Base-by-base conservation (phyloP, 2,797 vertebrate species). In the Apogon talboti region DNA sequence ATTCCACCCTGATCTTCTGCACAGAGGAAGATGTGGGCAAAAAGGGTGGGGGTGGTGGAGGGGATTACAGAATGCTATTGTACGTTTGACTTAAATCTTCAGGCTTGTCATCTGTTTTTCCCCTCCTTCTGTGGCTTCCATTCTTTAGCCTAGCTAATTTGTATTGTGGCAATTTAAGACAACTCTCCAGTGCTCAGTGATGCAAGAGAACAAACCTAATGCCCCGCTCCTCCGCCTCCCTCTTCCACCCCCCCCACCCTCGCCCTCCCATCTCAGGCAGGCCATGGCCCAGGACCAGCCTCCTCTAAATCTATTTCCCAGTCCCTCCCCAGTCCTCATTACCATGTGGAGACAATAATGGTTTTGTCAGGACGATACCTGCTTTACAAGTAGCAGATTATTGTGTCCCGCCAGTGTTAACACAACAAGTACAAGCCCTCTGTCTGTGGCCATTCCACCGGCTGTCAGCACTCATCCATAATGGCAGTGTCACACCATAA, bases 371-470 rank as follows among this genome's bases (percentile, higher is more conserved):
- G 93, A 92, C 93, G 93, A 95, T 94, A 94, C 94, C 94, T 94
- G 92, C 95, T 94, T 95, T 95, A 96, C 95, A 95, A 96, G 95
- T 92, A 94, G 93, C 94, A 92, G 89, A 94, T 95, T 95, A 94
- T 89, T 95, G 89, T 95, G 94, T 92, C 85, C 93, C 91, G 91
- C 92, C 91, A 94, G 93, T 93, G 93, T 90, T 92, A 95, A 86
- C 94, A 86, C 90, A 93, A 90, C 92, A 92, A 95, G 92, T 93
- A 94, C 94, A 89, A 93, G 87, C 91, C 90, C 91, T 93, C 92
- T 88, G 91, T 94, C 93, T 89, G 87, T 90, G 87, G 91, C 92
- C 92, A 91, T 91, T 92, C 91, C 92, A 93, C 93, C 92, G 92
- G 92, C 92, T 94, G 93, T 93, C 93, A 93, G 88, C 92, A 89